Evolutionary conservation across 2,888 invertebrate genomes (phyloP).

Genomic region (Luperina nickerlii): DNA sequence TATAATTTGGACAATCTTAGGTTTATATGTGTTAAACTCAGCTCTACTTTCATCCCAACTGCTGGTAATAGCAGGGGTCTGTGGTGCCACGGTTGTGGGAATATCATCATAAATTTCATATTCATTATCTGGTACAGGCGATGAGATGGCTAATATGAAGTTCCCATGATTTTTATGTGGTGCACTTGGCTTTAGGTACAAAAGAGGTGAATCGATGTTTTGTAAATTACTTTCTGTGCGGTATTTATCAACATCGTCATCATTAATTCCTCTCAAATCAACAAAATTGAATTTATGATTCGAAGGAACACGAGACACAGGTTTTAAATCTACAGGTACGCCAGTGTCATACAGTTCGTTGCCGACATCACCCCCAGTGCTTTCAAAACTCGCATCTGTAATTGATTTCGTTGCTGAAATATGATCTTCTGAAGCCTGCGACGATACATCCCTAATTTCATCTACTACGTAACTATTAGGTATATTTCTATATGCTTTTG

Average conservation of each 20-base stretch:
- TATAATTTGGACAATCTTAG: conserved; percentile 94
- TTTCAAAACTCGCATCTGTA: conserved; percentile 85
- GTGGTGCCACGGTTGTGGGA: conserved; percentile 76
- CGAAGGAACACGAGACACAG: conserved; percentile 70
- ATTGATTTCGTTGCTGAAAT: conserved; percentile 84
- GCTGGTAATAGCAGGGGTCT: conserved; percentile 68
- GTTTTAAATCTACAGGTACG: conserved; percentile 77
- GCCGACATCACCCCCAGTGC: conserved; percentile 80
- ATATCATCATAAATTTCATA: conserved; percentile 86
- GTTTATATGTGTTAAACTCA: conserved; percentile 85
- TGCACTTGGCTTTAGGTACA: conserved; percentile 88
- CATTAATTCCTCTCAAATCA: conserved; percentile 84
- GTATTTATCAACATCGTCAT: conserved; percentile 86
- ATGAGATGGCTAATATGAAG: conserved; percentile 80
- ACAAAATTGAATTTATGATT: conserved; percentile 83
- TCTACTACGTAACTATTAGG: conserved; percentile 82
- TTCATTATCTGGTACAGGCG: conserved; percentile 78
- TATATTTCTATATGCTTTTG: conserved; percentile 84
- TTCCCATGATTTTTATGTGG: conserved; percentile 89
- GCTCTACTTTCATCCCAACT: conserved; percentile 79
- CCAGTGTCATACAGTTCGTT: conserved; percentile 82
- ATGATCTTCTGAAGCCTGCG: conserved; percentile 88
- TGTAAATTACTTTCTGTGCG: conserved; percentile 86
- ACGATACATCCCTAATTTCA: conserved; percentile 87
- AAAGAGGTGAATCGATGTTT: conserved; percentile 91